These are phyloP conservation scores for Neodiprion virginianus DNA, from an alignment of 1,140 invertebrate species.

Conservation along the genomic window DNA sequence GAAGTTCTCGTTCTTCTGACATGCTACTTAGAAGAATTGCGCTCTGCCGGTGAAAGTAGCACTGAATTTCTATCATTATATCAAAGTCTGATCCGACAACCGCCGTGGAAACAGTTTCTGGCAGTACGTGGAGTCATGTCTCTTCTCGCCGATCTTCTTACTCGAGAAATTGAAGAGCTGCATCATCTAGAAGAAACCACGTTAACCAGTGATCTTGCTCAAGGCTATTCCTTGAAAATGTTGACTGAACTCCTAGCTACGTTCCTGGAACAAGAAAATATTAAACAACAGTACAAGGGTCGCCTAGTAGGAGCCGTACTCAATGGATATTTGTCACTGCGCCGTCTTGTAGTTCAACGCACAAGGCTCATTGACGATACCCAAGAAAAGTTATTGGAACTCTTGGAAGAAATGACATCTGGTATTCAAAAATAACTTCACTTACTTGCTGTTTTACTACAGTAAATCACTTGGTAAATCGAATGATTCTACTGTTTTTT, in stretches of 20 bases:
- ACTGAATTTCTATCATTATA: slow-evolving; percentile 91
- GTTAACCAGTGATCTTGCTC: slow-evolving; percentile 90
- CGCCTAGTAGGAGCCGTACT: slow-evolving; percentile 87
- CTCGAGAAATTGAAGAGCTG: slow-evolving; percentile 85
- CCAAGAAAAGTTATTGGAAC: slow-evolving; percentile 92
- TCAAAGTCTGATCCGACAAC: slow-evolving; percentile 81
- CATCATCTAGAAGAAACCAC: slow-evolving; percentile 89
- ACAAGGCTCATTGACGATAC: slow-evolving; percentile 96
- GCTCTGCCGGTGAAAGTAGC: slow-evolving; percentile 85
- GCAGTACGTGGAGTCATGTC: slow-evolving; percentile 86
- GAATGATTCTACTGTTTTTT: slow-evolving; percentile 26
- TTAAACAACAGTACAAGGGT: slow-evolving; percentile 90
- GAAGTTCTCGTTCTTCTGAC: slow-evolving; percentile 87
- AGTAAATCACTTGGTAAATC: slow-evolving; percentile 3
- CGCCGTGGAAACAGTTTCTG: slow-evolving; percentile 93
- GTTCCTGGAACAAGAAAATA: slow-evolving; percentile 81
- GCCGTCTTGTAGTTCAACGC: slow-evolving; percentile 91
- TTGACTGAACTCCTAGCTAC: slow-evolving; percentile 86
- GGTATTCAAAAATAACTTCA: slow-evolving; percentile 58
- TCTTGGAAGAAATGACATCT: slow-evolving; percentile 96
- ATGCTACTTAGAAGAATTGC: slow-evolving; percentile 85
- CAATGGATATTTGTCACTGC: slow-evolving; percentile 91
- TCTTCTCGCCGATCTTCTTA: slow-evolving; percentile 85
- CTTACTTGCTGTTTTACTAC: slow-evolving; percentile 9
- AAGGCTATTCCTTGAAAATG: slow-evolving; percentile 89